phyloP scores from a whole-genome alignment of 2,113 vertebrate species.

The Rhynchopsitta pachyrhyncha region DNA sequence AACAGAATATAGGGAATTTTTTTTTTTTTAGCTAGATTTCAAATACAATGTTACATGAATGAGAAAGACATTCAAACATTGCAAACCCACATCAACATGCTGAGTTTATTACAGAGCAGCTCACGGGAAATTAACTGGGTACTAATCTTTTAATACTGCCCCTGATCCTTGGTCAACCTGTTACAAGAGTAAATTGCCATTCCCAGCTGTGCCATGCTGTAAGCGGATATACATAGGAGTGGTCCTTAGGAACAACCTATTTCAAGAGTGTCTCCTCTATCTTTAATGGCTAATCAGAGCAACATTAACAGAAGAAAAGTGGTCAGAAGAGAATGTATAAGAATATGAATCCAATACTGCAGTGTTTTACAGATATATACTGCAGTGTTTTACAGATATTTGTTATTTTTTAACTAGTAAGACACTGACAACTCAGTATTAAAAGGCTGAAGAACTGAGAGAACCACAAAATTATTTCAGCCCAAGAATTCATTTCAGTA shows the following conservation, averaged over 20 bases:
- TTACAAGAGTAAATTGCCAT: conserved; percentile 52
- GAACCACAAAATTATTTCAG: not conserved
- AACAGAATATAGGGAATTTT: not conserved
- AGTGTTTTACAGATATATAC: not conserved
- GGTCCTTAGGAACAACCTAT: conserved; percentile 1
- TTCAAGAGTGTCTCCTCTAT: conserved; percentile 5
- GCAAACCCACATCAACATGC: not conserved
- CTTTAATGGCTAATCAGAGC: conserved; percentile 11
- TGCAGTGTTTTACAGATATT: not conserved
- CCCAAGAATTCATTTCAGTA: not conserved
- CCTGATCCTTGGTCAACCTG: conserved; percentile 55
- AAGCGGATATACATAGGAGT: conserved; percentile 37
- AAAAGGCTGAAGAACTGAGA: not conserved
- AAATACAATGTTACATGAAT: not conserved
- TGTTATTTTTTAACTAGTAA: not conserved
- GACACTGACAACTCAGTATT: not conserved
- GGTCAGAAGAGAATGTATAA: not conserved
- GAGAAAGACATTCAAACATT: not conserved
- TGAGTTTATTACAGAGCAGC: conserved; percentile 4
- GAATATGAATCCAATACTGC: not conserved
- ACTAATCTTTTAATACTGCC: conserved; percentile 56
- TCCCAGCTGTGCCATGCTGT: conserved; percentile 25
- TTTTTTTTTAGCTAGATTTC: not conserved
- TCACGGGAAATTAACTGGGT: conserved; percentile 31
- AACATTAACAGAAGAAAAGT: not conserved